Conservation (phyloP, 1,140 invertebrate genomes). For the Oppia nitens region DNA sequence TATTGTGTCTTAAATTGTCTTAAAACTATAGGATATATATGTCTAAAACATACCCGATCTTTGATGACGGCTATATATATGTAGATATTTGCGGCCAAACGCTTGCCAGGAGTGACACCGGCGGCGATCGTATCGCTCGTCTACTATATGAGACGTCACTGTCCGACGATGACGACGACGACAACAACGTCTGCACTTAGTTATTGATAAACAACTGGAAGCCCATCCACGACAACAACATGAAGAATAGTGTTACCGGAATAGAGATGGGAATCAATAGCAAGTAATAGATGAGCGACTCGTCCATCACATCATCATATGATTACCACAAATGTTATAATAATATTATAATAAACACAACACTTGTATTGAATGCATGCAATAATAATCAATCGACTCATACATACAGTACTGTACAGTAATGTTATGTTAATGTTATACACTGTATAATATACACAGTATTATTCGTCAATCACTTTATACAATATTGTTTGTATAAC, state of each 20-base stretch:
- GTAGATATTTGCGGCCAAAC: slow-evolving; percentile 57
- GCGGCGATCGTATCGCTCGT: slow-evolving; percentile 47
- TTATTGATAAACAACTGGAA: slow-evolving; percentile 20
- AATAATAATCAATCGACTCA: too few relatives aligned
- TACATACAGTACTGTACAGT: too few relatives aligned
- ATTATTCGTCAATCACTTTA: too few relatives aligned
- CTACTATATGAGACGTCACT: slow-evolving; percentile 30
- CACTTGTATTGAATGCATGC: too few relatives aligned
- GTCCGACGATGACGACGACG: neutral
- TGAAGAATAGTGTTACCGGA: slow-evolving; percentile 18
- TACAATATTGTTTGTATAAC: too few relatives aligned
- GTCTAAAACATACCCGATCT: neutral
- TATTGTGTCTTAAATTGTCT: slow-evolving; percentile 12
- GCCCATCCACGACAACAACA: slow-evolving; percentile 19
- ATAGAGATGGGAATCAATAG: slow-evolving; percentile 16
- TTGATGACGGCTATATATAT: neutral
- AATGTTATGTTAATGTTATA: too few relatives aligned
- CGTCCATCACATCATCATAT: slow-evolving; percentile 32
- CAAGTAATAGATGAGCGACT: slow-evolving; percentile 16
- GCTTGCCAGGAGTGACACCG: slow-evolving; percentile 61
- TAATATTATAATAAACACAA: too few relatives aligned
- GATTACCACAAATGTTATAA: too few relatives aligned
- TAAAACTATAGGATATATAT: neutral
- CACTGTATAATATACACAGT: too few relatives aligned
- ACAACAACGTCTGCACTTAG: slow-evolving; percentile 11